These are phyloP conservation scores for Panurus biarmicus DNA, from an alignment of 2,113 vertebrate genomes.

Conservation along the genomic window DNA sequence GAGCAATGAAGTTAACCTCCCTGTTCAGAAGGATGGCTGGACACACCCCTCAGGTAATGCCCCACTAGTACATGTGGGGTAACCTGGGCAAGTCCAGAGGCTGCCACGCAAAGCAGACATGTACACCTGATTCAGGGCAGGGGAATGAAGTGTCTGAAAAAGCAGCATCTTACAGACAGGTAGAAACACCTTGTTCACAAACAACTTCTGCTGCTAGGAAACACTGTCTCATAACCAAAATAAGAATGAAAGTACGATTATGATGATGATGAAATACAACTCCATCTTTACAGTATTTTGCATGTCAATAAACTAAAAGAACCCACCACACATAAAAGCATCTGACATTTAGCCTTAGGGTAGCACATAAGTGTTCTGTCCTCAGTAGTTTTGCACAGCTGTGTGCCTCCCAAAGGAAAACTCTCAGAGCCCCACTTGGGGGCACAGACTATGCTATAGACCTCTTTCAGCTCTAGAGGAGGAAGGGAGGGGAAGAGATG, in stretches of 20 bases:
- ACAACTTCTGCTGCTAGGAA: not conserved
- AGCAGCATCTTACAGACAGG: not conserved
- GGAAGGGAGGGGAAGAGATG: not conserved
- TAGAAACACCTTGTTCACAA: not conserved
- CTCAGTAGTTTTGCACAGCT: not conserved
- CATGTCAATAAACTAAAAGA: not conserved
- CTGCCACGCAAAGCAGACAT: not conserved
- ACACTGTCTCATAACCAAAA: not conserved
- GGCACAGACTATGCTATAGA: not conserved
- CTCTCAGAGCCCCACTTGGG: not conserved
- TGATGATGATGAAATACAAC: not conserved
- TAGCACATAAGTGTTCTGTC: not conserved
- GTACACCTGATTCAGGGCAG: not conserved
- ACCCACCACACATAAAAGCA: not conserved
- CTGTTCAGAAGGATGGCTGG: not conserved
- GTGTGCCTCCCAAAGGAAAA: not conserved
- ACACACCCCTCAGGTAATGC: not conserved
- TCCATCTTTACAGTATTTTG: not conserved
- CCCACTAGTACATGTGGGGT: not conserved
- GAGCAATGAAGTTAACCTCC: not conserved
- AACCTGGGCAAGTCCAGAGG: not conserved
- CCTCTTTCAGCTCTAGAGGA: not conserved
- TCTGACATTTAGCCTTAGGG: not conserved
- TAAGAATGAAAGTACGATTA: not conserved
- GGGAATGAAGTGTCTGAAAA: not conserved